These are phyloP conservation scores for Campylorhamphus procurvoides DNA, from an alignment of 2,113 vertebrate genomes.

Conservation along the genomic window DNA sequence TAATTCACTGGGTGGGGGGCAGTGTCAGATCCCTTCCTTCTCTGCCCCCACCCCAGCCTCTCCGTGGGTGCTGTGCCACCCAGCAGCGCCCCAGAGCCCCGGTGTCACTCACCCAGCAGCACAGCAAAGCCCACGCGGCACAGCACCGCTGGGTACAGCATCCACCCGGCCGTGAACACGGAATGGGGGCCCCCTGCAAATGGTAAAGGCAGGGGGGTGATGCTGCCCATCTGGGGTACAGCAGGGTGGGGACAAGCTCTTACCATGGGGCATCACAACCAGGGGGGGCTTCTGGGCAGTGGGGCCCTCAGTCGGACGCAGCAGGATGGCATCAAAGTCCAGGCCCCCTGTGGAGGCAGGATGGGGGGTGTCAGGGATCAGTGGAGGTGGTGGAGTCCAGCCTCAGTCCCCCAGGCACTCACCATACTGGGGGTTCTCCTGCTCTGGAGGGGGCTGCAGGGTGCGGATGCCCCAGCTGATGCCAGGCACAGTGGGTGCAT, in stretches of 20 bases:
- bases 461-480: constrained; percentile 86
- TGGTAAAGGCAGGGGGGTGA: not conserved
- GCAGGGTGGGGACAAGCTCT: not conserved
- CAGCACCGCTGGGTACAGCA: constrained; percentile 81
- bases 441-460: constrained; percentile 84
- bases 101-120: constrained; percentile 81
- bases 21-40: not conserved
- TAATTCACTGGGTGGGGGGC: constrained; percentile 84
- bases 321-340: constrained; percentile 89
- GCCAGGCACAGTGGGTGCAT: constrained; percentile 71
- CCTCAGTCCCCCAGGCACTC: constrained; percentile 30
- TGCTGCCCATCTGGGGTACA: not conserved
- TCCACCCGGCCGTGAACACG: constrained; percentile 85
- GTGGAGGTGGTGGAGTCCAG: accelerated
- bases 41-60: accelerated
- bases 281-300: constrained; percentile 81
- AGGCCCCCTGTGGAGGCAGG: constrained; percentile 77
- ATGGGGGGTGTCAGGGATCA: not conserved
- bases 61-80: accelerated
- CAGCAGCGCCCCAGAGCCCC: accelerated
- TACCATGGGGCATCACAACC: constrained; percentile 91
- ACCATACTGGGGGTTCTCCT: constrained; percentile 88
- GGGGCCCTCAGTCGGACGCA: constrained; percentile 80
- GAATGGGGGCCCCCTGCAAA: constrained; percentile 90
- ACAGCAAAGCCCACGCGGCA: constrained; percentile 89